phyloP scores from a whole-genome alignment of 2,888 invertebrate genomes.

The Spisula solida region DNA sequence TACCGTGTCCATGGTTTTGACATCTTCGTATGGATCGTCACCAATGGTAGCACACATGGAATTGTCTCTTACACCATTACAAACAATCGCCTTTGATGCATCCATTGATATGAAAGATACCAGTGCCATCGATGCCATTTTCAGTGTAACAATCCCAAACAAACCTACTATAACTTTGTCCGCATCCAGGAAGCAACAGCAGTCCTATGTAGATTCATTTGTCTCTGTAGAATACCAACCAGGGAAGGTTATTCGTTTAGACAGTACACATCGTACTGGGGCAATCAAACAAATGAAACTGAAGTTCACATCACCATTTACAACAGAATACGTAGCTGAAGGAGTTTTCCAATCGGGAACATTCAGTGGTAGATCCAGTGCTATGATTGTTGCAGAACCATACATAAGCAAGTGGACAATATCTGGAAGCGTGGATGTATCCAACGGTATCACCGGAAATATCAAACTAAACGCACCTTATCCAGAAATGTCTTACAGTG shows the following conservation, averaged over 20 bases:
- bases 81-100: conserved; percentile 51
- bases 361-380: conserved; percentile 26
- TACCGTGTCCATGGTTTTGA: conserved; percentile 64
- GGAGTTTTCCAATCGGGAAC: conserved; percentile 6
- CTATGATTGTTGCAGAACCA: conserved; percentile 55
- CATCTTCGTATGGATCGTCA: conserved; percentile 59
- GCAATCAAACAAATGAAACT: conserved; percentile 44
- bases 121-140: conserved; percentile 42
- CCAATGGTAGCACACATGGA: conserved; percentile 73
- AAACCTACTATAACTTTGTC: conserved; percentile 56
- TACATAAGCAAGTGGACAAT: conserved; percentile 46
- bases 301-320: conserved; percentile 55
- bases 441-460: conserved; percentile 53
- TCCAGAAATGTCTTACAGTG: conserved; percentile 24
- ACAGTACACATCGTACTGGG: conserved; percentile 31
- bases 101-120: conserved; percentile 35
- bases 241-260: conserved; percentile 20
- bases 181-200: conserved; percentile 28
- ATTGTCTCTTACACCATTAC: conserved; percentile 59
- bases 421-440: conserved; percentile 42
- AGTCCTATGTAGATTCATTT: not conserved
- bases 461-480: conserved; percentile 56
- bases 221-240: conserved; percentile 29
- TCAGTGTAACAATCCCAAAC: conserved; percentile 54
- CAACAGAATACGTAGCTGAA: conserved; percentile 32